These are phyloP conservation scores for Caenorhabditis doughertyi DNA, from an alignment of 2,888 invertebrate species.

Conservation along the genomic window DNA sequence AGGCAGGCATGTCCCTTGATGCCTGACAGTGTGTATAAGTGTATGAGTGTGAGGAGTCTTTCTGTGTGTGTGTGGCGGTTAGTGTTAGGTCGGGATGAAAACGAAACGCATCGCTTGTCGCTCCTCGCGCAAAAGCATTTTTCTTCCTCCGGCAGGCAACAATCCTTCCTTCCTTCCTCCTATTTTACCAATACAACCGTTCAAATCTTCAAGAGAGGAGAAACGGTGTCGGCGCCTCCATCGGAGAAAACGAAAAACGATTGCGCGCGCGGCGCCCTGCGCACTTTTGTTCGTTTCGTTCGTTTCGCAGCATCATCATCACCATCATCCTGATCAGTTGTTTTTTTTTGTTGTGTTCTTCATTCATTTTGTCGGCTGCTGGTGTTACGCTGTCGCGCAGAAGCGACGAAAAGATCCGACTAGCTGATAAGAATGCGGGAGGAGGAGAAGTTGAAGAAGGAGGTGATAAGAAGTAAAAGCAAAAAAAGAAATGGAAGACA, in stretches of 20 bases:
- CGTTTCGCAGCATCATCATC: background rate
- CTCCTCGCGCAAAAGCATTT: conserved; percentile 42
- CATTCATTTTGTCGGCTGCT: conserved; percentile 24
- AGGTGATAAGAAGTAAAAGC: conserved; percentile 28
- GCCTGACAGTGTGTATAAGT: conserved; percentile 44
- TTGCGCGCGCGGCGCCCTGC: conserved; percentile 21
- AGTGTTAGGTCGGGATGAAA: conserved; percentile 63
- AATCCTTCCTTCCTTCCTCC: conserved; percentile 27
- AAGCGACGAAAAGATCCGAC: conserved; percentile 17
- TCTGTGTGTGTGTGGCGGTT: conserved; percentile 25
- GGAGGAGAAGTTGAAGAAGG: background rate
- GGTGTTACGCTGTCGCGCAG: conserved; percentile 17
- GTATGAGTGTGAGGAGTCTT: too few species aligned
- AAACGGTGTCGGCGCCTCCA: conserved; percentile 46
- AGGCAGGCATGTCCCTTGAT: conserved; percentile 42
- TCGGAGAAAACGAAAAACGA: conserved; percentile 25
- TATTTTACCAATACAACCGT: conserved; percentile 30
- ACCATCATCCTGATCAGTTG: background rate
- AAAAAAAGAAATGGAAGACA: conserved; percentile 8
- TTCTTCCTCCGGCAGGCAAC: conserved; percentile 17
- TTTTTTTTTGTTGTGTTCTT: conserved; percentile 17
- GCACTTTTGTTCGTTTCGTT: conserved; percentile 35
- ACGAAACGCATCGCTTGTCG: conserved; percentile 51
- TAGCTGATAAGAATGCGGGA: conserved; percentile 39
- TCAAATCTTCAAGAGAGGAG: conserved; percentile 37